Evolutionary conservation across 2,113 vertebrate species (phyloP), one percentile per base, ranked within the genome.

Genomic region (Psettodes erumei): DNA sequence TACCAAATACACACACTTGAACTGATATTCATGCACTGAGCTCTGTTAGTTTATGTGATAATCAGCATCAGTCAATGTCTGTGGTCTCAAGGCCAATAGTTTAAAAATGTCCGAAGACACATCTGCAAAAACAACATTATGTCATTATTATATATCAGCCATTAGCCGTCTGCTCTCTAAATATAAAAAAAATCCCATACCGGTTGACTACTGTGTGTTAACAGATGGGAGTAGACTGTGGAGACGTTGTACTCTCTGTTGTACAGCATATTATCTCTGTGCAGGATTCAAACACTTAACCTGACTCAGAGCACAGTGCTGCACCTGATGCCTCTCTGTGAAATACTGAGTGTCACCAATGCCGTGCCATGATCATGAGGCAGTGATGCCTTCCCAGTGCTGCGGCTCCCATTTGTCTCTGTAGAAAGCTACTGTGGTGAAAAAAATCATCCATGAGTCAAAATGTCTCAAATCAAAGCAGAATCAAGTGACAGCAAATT

Each of bases 261-360:
- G 25, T 56, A 6, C 59, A 47, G 82, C 55, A 67, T 72, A 84
- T 84, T 71, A 77, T 45, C 78, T 81, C 68, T 61, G 78, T 5
- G 6, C 55, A 62, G 60, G 77, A 80, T 58, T 88, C 67, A 82
- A 86, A 64, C 80, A 65, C 75, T 75, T 70, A 71, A 71, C 48
- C 79, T 58, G 75, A 81, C 50, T 79, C 64, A 48, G 73, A 71
- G 75, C 3, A 3, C n/a, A 50, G 76, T 12, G 10, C 28, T 61
- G 82, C 86, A 90, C 83, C 88, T 87, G 88, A 87, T 72, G 81
- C 71, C 69, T 77, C 71, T 11, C 35, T 58, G 56, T 27, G 30
- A 71, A 68, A n/a, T 4, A 21, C 53, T 3, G 78, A 74, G 63
- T 25, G 59, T 21, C 51, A 47, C 64, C 75, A 45, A 83, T 55